phyloP scores from a whole-genome alignment of 2,113 vertebrate genomes.

The Dicaeum eximium region DNA sequence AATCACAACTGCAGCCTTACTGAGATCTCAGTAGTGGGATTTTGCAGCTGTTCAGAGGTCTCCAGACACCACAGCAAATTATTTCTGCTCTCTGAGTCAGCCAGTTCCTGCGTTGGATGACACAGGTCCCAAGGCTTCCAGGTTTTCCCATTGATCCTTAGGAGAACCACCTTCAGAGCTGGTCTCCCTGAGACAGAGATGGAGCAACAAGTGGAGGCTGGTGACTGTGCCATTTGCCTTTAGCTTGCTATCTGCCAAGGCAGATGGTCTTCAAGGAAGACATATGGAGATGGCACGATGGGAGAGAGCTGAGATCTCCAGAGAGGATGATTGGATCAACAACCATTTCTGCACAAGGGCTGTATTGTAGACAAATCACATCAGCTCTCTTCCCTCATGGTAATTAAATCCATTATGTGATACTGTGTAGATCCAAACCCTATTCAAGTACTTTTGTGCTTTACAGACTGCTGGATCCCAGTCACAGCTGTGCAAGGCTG shows the following conservation, averaged over 20 bases:
- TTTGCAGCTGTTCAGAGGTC: constrained; percentile 54
- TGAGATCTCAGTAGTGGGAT: constrained; percentile 27
- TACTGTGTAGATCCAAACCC: background rate
- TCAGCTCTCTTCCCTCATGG: background rate
- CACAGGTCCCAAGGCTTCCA: background rate
- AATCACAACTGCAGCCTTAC: background rate
- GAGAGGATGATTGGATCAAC: background rate
- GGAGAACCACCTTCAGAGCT: background rate
- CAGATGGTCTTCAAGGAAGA: background rate
- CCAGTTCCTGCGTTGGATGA: background rate
- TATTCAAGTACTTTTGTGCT: background rate
- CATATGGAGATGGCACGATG: background rate
- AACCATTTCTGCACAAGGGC: background rate
- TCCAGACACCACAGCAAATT: constrained; percentile 8
- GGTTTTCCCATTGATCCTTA: background rate
- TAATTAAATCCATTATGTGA: background rate
- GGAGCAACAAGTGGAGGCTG: background rate
- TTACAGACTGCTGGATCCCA: background rate
- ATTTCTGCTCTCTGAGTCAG: constrained; percentile 12
- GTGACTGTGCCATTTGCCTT: background rate
- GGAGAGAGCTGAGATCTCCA: background rate
- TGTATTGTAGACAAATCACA: background rate
- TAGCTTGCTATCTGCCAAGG: background rate
- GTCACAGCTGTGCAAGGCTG: background rate
- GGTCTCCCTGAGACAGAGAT: background rate